A percentile compares a stretch with the other conserved stretches of the same genome.
Conservation (phyloP, 1,140 invertebrate genomes). For the silkworm (Bombyx mori) region ASM3026992v2 NC_085130.1:2127501-2128000, state of each 20-base stretch:
- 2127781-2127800: conserved; percentile 22
- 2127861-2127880: conserved; percentile 11
- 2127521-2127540: conserved; percentile 11
- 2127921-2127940: too few relatives aligned
- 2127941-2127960: too few relatives aligned
- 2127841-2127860: conserved; percentile 21
- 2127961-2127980: too few relatives aligned
- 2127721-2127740: too few relatives aligned
- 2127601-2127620: conserved; percentile 1
- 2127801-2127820: conserved; percentile 21
- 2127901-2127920: too few relatives aligned
- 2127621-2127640: neutral
- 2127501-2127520: conserved; percentile 21
- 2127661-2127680: neutral
- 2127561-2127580: conserved; percentile 4
- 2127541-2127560: conserved; percentile 1
- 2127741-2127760: too few relatives aligned
- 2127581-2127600: conserved; percentile 1
- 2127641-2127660: conserved; percentile 6
- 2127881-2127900: neutral
- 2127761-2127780: conserved; percentile 3
- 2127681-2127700: too few relatives aligned
- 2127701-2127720: too few relatives aligned
- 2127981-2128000: too few relatives aligned
- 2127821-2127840: conserved; percentile 19